Percentiles rank a stretch among this genome's conserved stretches.
Evolutionary conservation across 2,113 vertebrate species (phyloP).

Genomic region (Corvus hawaiiensis): DNA sequence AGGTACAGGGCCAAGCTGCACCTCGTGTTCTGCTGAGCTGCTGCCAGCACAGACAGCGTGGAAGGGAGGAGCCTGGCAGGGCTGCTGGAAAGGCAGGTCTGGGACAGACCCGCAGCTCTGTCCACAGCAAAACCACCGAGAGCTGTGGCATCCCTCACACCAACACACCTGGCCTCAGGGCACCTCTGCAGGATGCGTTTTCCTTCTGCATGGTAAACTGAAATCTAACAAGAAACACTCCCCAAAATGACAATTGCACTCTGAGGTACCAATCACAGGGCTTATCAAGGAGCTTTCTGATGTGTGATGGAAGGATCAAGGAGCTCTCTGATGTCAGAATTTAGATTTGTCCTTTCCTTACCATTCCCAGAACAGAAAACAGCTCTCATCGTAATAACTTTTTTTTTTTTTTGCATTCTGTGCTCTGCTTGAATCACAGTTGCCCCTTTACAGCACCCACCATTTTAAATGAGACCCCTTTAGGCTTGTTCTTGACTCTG

Average conservation of each 20-base stretch:
- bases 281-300: slow-evolving; percentile 53
- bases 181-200: background rate
- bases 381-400: background rate
- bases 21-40: background rate
- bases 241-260: background rate
- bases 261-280: background rate
- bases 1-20: slow-evolving; percentile 36
- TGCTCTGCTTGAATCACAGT: background rate
- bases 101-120: background rate
- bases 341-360: background rate
- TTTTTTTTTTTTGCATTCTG: background rate
- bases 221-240: background rate
- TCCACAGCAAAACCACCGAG: background rate
- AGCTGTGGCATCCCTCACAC: background rate
- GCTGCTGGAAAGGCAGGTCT: background rate
- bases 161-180: background rate
- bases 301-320: slow-evolving; percentile 54
- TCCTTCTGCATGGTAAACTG: background rate
- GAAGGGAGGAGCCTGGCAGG: background rate
- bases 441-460: background rate
- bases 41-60: slow-evolving; percentile 19
- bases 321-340: slow-evolving; percentile 43
- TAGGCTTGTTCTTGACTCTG: background rate
- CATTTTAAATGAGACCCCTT: background rate
- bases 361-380: background rate